Base-by-base conservation (phyloP, 2,888 invertebrate genomes). In the Cryptus viduatorius region DNA sequence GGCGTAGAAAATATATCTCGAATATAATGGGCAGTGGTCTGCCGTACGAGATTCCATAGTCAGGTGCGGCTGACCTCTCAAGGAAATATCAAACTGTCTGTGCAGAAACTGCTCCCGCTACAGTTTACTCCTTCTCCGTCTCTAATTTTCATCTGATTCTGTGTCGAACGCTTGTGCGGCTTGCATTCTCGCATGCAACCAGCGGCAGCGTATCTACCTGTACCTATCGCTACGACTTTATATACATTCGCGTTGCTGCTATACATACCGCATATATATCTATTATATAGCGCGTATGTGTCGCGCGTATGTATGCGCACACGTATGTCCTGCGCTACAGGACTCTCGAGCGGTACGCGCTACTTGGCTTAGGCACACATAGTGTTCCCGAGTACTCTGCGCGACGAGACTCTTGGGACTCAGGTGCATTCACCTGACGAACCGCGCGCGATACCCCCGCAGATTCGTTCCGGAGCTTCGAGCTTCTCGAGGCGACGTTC, bases 51-150 rank as follows among this genome's bases (percentile, higher is more conserved):
- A 84, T 81, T 84, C 84, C 80, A 77, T 24, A 71, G 77, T 69
- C 84, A 84, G 84, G 84, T 81, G 84, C 84, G 84, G 84, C 84
- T 73, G 84, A 84, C 84, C 77, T 84, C 84, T 73, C 80, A 81
- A 84, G 84, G 80, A 84, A 84, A 84, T 80, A 84, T 81, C 80
- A 73, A 78, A 80, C 50, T 67, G 64, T 80, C 72, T 71, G 61
- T 44, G 37, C 65, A 42, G 31, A 14, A 29, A 64, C 42, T 31
- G 77, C 67, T 80, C 77, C 50, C 53, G 71, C 80, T 50, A 24
- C 19, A 7, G 14, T 16, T 61, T 1, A 16, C 61, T 14, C 50
- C 42, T 29, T 48, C 69, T 59, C 61, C 69, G 8, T 65, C 69
- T 65, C 69, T 37, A 71, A 46, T 69, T 24, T 24, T 48, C 75